A percentile compares a stretch with the other conserved stretches of the same genome.
Conservation (phyloP, 2,797 vertebrate genomes). For the Gouania willdenowi region DNA sequence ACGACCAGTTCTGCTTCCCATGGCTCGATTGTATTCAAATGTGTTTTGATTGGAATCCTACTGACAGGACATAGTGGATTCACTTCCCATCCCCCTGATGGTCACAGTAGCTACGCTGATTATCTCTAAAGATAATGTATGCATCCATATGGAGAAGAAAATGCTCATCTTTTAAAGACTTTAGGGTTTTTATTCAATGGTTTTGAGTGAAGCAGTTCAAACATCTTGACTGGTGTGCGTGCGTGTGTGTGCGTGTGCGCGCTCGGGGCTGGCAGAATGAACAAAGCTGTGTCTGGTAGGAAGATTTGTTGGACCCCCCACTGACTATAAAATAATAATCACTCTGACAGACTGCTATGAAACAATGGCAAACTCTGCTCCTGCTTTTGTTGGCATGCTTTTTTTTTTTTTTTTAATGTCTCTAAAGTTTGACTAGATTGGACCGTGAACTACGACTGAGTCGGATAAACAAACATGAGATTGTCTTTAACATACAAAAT, state of each 20-base stretch:
- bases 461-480: background rate
- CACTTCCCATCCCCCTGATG: background rate
- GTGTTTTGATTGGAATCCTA: slow-evolving; percentile 4
- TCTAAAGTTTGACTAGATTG: background rate
- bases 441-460: background rate
- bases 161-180: background rate
- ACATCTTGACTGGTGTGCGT: background rate
- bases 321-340: slow-evolving; percentile 55
- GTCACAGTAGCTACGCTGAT: slow-evolving; percentile 17
- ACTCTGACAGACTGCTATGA: slow-evolving; percentile 15
- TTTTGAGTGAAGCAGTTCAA: too few relatives aligned
- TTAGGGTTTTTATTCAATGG: too few relatives aligned
- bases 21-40: slow-evolving; percentile 33
- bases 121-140: slow-evolving; percentile 3
- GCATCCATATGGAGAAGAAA: background rate
- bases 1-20: too few relatives aligned
- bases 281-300: slow-evolving; percentile 59
- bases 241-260: slow-evolving; percentile 3
- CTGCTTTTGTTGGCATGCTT: slow-evolving; percentile 17
- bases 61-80: background rate
- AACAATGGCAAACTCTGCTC: slow-evolving; percentile 44
- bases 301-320: slow-evolving; percentile 59
- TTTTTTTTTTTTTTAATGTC: background rate
- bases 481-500: background rate
- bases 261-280: slow-evolving; percentile 13